Conservation (phyloP, 2,113 vertebrate species). For the Azemiops feae region DNA sequence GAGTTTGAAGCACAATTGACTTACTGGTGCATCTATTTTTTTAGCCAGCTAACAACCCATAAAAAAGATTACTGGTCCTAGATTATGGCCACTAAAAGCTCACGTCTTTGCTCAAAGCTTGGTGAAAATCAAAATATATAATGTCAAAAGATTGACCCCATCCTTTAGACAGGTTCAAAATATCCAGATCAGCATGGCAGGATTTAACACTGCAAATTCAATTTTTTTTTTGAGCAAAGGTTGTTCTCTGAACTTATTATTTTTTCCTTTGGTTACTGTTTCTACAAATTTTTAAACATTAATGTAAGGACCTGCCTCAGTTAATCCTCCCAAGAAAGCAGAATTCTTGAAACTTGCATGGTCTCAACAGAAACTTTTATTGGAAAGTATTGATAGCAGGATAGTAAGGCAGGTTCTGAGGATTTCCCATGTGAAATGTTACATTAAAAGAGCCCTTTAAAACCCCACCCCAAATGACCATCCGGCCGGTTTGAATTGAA, state of each 20-base stretch:
- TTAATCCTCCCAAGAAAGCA: too few species aligned
- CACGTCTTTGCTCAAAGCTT: background rate
- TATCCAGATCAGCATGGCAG: background rate
- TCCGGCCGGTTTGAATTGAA: too few species aligned
- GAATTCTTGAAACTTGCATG: too few species aligned
- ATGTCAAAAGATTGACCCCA: background rate
- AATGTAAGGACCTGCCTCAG: too few species aligned
- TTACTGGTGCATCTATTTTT: constrained; percentile 3
- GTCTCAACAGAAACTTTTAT: too few species aligned
- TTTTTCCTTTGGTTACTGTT: background rate
- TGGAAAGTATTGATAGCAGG: too few species aligned
- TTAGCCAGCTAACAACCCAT: background rate
- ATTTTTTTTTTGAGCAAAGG: background rate
- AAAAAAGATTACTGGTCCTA: background rate
- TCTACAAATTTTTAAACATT: background rate
- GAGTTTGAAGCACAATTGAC: background rate
- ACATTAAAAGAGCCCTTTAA: too few species aligned
- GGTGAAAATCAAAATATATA: background rate
- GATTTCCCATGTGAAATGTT: too few species aligned
- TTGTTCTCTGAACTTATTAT: background rate
- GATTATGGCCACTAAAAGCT: background rate
- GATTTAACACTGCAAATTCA: background rate
- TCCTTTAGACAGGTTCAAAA: background rate
- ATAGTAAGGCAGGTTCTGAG: too few species aligned
- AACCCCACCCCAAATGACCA: too few species aligned